These are phyloP conservation scores for Mesorhabditis sp. DNA, from an alignment of 2,888 invertebrate species.

Conservation along the genomic window DNA sequence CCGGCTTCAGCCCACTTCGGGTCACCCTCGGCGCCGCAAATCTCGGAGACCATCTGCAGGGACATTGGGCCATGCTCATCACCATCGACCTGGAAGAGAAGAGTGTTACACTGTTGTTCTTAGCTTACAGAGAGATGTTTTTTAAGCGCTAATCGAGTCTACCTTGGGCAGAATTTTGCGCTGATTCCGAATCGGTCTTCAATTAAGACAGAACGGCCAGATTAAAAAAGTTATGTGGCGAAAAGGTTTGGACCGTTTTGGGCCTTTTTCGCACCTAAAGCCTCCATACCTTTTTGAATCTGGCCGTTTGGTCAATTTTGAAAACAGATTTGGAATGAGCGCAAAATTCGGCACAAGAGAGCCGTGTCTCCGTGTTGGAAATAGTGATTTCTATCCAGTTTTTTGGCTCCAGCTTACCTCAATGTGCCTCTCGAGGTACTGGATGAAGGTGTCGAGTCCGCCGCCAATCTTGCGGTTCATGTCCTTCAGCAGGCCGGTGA, in stretches of 20 bases:
- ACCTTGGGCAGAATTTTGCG: too few relatives aligned
- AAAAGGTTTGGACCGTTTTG: too few relatives aligned
- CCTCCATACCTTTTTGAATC: too few relatives aligned
- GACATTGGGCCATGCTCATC: slow-evolving; percentile 21
- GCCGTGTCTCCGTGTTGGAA: too few relatives aligned
- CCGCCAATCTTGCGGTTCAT: slow-evolving; percentile 20
- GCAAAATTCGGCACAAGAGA: too few relatives aligned
- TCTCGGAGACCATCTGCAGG: slow-evolving; percentile 17
- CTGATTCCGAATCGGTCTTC: too few relatives aligned
- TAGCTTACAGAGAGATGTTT: background rate
- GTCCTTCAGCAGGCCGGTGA: slow-evolving; percentile 19
- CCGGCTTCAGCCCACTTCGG: slow-evolving; percentile 20
- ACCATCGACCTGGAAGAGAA: background rate
- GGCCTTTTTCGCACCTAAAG: too few relatives aligned
- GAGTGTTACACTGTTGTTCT: background rate
- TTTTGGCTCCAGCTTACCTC: slow-evolving; percentile 13
- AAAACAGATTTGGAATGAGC: too few relatives aligned
- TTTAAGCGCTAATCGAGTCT: background rate
- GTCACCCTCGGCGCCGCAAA: slow-evolving; percentile 19
- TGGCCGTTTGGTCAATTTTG: too few relatives aligned
- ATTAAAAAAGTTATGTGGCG: too few relatives aligned
- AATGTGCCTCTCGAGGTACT: slow-evolving; percentile 22
- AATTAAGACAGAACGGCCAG: too few relatives aligned
- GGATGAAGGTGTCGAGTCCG: slow-evolving; percentile 18
- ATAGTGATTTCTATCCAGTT: background rate